Percentiles rank a stretch among this genome's conserved stretches.
Conservation (phyloP, 2,888 invertebrate genomes). For the Aleiodes testaceus region DNA sequence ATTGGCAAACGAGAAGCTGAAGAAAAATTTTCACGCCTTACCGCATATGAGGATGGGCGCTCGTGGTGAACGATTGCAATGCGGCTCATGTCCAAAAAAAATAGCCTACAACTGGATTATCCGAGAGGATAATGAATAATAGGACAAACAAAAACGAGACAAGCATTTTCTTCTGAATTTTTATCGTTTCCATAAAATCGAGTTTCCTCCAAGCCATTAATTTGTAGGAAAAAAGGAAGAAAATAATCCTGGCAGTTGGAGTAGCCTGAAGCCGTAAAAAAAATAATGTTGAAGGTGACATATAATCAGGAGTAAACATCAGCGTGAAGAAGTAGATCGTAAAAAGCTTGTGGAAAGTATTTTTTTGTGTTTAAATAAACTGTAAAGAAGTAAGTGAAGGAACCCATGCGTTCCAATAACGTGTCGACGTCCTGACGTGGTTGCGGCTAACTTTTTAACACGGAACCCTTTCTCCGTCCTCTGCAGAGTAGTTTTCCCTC, state of each 20-base stretch:
- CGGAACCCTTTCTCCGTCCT: conserved; percentile 5
- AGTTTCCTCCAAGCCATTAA: too few species aligned
- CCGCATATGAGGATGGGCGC: conserved; percentile 13
- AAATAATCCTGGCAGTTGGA: too few species aligned
- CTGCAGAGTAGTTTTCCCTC: neutral
- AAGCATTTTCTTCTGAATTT: too few species aligned
- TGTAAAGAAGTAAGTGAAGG: conserved; percentile 9
- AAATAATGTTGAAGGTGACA: too few species aligned
- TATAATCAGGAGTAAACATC: too few species aligned
- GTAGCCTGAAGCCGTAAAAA: too few species aligned
- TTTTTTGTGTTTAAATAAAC: conserved; percentile 1
- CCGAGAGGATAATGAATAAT: conserved; percentile 1
- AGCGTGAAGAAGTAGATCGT: too few species aligned
- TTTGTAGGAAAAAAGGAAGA: too few species aligned
- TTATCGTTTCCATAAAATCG: too few species aligned
- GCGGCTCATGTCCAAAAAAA: conserved; percentile 25
- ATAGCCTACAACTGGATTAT: conserved; percentile 8
- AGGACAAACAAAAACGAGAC: too few species aligned
- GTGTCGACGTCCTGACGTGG: conserved; percentile 21
- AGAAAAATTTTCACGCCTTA: conserved; percentile 26
- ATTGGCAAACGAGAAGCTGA: conserved; percentile 25
- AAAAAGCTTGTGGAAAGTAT: too few species aligned
- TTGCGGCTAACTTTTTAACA: conserved; percentile 23
- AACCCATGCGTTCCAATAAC: conserved; percentile 23
- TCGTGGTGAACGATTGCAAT: conserved; percentile 25